phyloP scores from a whole-genome alignment of 2,797 vertebrate species.

The Coendou prehensilis region DNA sequence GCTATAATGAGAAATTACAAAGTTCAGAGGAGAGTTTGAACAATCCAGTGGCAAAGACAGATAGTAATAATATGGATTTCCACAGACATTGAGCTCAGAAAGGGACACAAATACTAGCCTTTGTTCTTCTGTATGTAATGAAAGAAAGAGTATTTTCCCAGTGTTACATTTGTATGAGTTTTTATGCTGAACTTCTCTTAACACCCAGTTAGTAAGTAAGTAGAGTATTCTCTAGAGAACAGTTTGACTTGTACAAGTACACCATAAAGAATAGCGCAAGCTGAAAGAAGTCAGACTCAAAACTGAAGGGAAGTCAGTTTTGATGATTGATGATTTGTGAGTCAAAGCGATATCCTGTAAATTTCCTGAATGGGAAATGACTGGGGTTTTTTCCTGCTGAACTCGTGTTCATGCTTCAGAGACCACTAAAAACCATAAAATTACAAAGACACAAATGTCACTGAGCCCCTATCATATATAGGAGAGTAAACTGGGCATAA shows the following conservation, averaged over 20 bases:
- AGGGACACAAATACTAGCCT: background rate
- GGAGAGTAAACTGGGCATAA: background rate
- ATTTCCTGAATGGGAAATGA: conserved; percentile 7
- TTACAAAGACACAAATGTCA: background rate
- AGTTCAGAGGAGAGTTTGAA: conserved; percentile 58
- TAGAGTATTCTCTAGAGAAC: background rate
- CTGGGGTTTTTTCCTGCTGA: background rate
- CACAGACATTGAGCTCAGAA: background rate
- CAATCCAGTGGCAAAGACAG: conserved; percentile 26
- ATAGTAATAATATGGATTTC: background rate
- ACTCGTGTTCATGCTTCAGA: background rate
- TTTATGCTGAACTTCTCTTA: conserved; percentile 5
- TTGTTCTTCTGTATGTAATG: background rate
- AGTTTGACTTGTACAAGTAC: background rate
- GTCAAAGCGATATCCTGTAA: conserved; percentile 2
- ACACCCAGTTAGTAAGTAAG: conserved; percentile 7
- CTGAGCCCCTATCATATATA: background rate
- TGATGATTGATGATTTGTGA: background rate
- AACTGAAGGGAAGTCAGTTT: background rate
- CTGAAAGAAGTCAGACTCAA: background rate
- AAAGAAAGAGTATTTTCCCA: background rate
- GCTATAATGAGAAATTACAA: conserved; percentile 48
- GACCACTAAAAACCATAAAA: conserved; percentile 38
- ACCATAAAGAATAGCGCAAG: background rate
- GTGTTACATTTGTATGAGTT: background rate